These are phyloP conservation scores for Rhogogaster chlorosoma DNA, from an alignment of 2,888 invertebrate genomes.

Conservation along the genomic window DNA sequence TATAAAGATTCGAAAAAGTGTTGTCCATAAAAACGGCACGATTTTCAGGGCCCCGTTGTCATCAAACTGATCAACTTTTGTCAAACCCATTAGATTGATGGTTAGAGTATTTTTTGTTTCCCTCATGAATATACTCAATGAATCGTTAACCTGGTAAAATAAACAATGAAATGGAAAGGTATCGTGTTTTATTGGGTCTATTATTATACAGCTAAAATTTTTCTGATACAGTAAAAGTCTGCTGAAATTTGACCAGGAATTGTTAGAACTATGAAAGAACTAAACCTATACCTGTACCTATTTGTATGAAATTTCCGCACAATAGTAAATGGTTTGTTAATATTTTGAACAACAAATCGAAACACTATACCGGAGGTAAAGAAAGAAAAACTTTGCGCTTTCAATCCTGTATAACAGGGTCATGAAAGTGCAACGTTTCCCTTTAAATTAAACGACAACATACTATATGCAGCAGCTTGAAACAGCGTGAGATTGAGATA, in stretches of 20 bases:
- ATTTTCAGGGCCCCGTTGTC: background rate
- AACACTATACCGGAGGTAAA: background rate
- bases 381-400: background rate
- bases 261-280: background rate
- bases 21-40: background rate
- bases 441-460: slow-evolving; percentile 19
- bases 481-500: slow-evolving; percentile 22
- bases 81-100: background rate
- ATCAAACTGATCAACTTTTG: background rate
- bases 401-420: background rate
- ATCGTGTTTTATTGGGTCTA: background rate
- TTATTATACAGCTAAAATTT: background rate
- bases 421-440: background rate
- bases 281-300: background rate
- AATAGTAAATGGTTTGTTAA: background rate
- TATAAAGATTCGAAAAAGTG: background rate
- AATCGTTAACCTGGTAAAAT: background rate
- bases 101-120: background rate
- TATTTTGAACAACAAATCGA: background rate
- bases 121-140: background rate
- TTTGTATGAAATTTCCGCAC: background rate
- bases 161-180: background rate
- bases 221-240: background rate
- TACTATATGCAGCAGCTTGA: background rate
- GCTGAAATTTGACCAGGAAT: background rate